A percentile compares a stretch with the other conserved stretches of the same genome.
Evolutionary conservation across 1,140 invertebrate genomes (phyloP).

Genomic region (Danaus plexippus): DNA sequence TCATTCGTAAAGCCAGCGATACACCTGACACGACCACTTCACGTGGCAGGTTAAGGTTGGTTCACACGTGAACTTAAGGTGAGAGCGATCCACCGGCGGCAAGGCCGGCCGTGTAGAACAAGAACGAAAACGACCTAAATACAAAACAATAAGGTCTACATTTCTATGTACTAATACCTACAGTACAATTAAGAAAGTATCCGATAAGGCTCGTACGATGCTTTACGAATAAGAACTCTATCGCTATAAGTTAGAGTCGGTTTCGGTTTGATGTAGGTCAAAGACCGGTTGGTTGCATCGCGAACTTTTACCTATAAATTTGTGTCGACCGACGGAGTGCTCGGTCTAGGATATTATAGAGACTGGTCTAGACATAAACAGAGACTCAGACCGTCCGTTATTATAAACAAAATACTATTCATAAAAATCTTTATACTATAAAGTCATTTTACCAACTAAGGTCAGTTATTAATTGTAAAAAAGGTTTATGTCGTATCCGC

Average conservation of each 20-base stretch:
- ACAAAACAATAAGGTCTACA: slow-evolving; percentile 45
- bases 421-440: no score
- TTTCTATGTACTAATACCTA: slow-evolving; percentile 32
- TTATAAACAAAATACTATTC: neutral
- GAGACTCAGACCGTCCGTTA: neutral
- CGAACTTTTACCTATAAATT: slow-evolving; percentile 72
- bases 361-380: no score
- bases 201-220: slow-evolving; percentile 43
- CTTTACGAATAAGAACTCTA: slow-evolving; percentile 41
- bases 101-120: slow-evolving; percentile 51
- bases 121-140: slow-evolving; percentile 38
- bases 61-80: slow-evolving; percentile 69
- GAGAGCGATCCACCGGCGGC: slow-evolving; percentile 67
- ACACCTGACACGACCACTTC: slow-evolving; percentile 54
- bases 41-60: slow-evolving; percentile 64
- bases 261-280: slow-evolving; percentile 26
- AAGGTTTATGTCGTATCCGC: no score
- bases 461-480: no score
- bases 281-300: slow-evolving; percentile 59
- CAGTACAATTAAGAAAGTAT: slow-evolving; percentile 70
- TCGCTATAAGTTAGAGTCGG: slow-evolving; percentile 30
- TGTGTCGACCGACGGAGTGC: slow-evolving; percentile 52
- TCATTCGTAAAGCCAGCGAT: slow-evolving; percentile 33
- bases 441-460: no score
- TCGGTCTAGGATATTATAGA: slow-evolving; percentile 25